Evolutionary conservation across 1,140 invertebrate species (phyloP).

Genomic region (Galleria mellonella): DNA sequence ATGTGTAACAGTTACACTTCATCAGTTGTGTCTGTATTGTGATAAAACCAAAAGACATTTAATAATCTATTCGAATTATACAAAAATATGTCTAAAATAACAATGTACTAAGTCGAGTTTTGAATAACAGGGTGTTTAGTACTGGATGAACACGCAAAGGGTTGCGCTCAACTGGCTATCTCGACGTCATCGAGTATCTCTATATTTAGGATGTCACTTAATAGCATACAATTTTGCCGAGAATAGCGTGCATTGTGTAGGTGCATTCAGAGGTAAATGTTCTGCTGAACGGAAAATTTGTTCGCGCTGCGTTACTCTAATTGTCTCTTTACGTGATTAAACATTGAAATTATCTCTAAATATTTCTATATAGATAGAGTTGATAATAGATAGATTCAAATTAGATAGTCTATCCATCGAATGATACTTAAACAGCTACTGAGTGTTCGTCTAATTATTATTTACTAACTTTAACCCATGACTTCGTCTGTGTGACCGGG

Average conservation of each 20-base stretch:
- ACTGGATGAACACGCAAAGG: slow-evolving; percentile 27
- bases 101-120: slow-evolving; percentile 4
- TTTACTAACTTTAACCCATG: no score
- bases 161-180: slow-evolving; percentile 33
- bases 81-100: neutral
- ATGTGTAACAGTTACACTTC: slow-evolving; percentile 56
- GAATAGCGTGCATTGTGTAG: slow-evolving; percentile 63
- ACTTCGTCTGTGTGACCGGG: no score
- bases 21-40: slow-evolving; percentile 24
- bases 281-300: slow-evolving; percentile 68
- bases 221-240: slow-evolving; percentile 65
- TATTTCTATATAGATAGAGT: no score
- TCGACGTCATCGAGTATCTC: slow-evolving; percentile 36
- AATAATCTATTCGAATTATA: neutral
- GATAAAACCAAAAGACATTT: slow-evolving; percentile 12
- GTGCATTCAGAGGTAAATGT: slow-evolving; percentile 68
- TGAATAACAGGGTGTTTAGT: slow-evolving; percentile 1
- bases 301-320: slow-evolving; percentile 60
- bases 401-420: no score
- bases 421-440: no score
- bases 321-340: slow-evolving; percentile 64
- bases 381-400: no score
- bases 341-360: no score
- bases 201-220: slow-evolving; percentile 69
- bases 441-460: no score